phyloP scores from a whole-genome alignment of 2,888 invertebrate genomes.

The Ctena decussata region DNA sequence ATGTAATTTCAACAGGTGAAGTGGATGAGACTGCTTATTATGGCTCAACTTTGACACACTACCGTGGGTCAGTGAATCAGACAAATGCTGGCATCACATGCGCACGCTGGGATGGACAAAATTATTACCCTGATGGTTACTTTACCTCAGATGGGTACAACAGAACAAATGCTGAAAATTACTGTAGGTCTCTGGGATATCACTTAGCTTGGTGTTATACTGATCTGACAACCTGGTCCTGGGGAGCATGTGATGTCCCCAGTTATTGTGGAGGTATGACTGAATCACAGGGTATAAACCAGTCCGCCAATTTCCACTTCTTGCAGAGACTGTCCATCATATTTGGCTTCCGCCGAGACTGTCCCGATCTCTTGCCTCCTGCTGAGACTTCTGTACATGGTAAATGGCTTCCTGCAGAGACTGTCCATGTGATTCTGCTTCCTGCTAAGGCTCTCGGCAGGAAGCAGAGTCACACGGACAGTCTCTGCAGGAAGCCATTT shows the following conservation, averaged over 20 bases:
- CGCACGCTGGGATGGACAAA: background rate
- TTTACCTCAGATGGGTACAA: background rate
- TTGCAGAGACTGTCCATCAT: too few relatives aligned
- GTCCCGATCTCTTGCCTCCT: too few relatives aligned
- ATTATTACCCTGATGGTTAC: background rate
- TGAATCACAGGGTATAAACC: background rate
- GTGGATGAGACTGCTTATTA: background rate
- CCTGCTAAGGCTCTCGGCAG: too few relatives aligned
- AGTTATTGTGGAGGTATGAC: background rate
- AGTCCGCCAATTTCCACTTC: too few relatives aligned
- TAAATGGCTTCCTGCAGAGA: too few relatives aligned
- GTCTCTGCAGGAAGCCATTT: too few relatives aligned
- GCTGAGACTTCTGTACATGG: too few relatives aligned
- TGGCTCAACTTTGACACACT: background rate
- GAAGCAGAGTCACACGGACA: too few relatives aligned
- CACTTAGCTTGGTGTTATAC: background rate
- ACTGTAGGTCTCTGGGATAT: background rate
- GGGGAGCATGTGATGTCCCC: background rate
- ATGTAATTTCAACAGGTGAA: background rate
- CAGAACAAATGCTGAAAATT: background rate
- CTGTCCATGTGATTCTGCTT: too few relatives aligned
- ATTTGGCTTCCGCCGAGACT: too few relatives aligned
- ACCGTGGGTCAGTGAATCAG: background rate
- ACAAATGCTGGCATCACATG: background rate
- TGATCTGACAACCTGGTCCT: background rate